A percentile compares a stretch with the other conserved stretches of the same genome.
Evolutionary conservation across 2,888 invertebrate species (phyloP).

Genomic region (Biston betularia): DNA sequence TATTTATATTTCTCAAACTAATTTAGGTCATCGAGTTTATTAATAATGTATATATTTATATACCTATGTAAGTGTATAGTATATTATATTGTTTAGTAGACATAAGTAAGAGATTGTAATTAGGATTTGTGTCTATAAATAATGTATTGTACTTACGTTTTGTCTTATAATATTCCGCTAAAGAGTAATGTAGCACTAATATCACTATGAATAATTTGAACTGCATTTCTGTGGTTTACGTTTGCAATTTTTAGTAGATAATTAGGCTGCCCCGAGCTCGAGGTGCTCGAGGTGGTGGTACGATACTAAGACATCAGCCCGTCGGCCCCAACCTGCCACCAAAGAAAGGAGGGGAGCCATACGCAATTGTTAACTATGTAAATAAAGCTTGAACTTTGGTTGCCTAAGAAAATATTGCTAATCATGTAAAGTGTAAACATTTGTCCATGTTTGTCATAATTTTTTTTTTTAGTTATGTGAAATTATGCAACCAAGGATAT

Average conservation of each 20-base stretch:
- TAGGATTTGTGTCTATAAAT: background rate
- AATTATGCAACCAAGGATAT: constrained; percentile 32
- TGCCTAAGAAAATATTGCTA: constrained; percentile 67
- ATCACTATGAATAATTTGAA: constrained; percentile 76
- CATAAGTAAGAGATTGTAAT: background rate
- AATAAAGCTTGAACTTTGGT: constrained; percentile 76
- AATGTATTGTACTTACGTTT: constrained; percentile 73
- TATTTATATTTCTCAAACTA: constrained; percentile 50
- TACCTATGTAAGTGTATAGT: constrained; percentile 8
- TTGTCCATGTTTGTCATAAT: constrained; percentile 43
- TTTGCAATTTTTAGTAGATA: constrained; percentile 42
- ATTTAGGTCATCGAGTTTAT: constrained; percentile 35
- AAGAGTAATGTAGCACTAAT: constrained; percentile 68
- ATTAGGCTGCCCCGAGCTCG: constrained; percentile 63
- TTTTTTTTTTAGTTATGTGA: constrained; percentile 37
- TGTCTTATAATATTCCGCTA: constrained; percentile 75
- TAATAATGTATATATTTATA: constrained; percentile 33
- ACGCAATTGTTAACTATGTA: constrained; percentile 81
- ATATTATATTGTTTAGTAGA: background rate
- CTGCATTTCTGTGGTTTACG: constrained; percentile 64
- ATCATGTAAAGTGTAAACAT: constrained; percentile 43
- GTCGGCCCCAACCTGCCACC: constrained; percentile 58
- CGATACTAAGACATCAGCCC: constrained; percentile 69
- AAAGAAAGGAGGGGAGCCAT: constrained; percentile 73
- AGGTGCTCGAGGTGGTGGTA: constrained; percentile 66